A percentile compares a stretch with the other conserved stretches of the same genome.
Conservation (phyloP, 2,888 invertebrate species). For the Eulithis testata region DNA sequence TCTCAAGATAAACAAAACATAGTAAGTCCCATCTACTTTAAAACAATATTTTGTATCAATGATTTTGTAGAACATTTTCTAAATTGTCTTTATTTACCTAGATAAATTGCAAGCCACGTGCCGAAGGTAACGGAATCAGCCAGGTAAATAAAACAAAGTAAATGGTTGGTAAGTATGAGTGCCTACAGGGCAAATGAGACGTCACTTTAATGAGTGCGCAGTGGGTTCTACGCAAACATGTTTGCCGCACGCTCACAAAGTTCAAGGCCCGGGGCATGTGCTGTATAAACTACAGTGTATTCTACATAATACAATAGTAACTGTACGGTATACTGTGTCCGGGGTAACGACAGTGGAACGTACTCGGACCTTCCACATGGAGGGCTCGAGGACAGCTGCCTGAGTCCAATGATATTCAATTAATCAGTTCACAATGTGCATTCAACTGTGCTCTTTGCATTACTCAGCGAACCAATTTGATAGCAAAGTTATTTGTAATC, state of each 20-base stretch:
- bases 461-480: conserved; percentile 11
- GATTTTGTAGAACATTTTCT: neutral
- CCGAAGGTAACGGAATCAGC: conserved; percentile 62
- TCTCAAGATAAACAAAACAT: too few species aligned
- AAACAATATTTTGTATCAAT: too few species aligned
- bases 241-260: conserved; percentile 73
- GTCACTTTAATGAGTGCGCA: conserved; percentile 70
- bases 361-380: conserved; percentile 31
- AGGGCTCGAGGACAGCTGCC: conserved; percentile 32
- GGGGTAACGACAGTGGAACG: conserved; percentile 38
- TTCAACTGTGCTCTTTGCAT: conserved; percentile 22
- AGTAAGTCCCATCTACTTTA: too few species aligned
- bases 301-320: conserved; percentile 46
- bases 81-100: conserved; percentile 12
- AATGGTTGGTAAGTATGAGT: conserved; percentile 33
- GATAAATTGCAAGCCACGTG: conserved; percentile 49
- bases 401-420: conserved; percentile 28
- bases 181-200: conserved; percentile 59
- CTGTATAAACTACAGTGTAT: conserved; percentile 15
- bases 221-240: conserved; percentile 78
- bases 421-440: conserved; percentile 31
- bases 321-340: conserved; percentile 45
- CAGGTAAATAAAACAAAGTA: conserved; percentile 53
- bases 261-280: conserved; percentile 74
- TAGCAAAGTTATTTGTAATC: too few species aligned